Evolutionary conservation across 2,797 vertebrate species (phyloP).

Genomic region (Sebastolobus alascanus): DNA sequence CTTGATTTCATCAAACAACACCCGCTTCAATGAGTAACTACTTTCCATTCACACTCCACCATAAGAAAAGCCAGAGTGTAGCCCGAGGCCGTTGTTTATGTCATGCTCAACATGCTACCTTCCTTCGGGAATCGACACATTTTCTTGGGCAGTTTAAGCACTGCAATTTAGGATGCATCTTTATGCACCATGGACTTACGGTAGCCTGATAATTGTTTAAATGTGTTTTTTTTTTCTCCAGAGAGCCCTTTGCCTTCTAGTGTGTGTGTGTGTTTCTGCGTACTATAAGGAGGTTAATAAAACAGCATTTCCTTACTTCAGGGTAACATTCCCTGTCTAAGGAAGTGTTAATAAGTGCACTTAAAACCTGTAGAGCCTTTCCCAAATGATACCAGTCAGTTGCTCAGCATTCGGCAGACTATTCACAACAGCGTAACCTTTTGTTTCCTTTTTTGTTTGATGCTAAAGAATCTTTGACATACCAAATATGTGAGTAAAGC

Average conservation of each 20-base stretch:
- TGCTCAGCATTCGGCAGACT: constrained; percentile 22
- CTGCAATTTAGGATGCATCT: constrained; percentile 72
- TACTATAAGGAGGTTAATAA: constrained; percentile 53
- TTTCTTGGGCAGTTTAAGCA: constrained; percentile 62
- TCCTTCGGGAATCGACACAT: constrained; percentile 53
- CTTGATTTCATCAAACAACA: constrained; percentile 11
- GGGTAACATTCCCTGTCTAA: constrained; percentile 74
- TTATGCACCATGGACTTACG: constrained; percentile 63
- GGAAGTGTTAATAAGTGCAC: constrained; percentile 77
- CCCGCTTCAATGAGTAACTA: constrained; percentile 16
- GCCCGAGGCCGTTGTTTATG: constrained; percentile 67
- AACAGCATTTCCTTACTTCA: constrained; percentile 78
- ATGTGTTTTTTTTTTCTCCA: constrained; percentile 65
- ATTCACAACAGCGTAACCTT: constrained; percentile 33
- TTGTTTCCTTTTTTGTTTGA: constrained; percentile 23
- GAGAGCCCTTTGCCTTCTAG: constrained; percentile 45
- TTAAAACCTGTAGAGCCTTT: constrained; percentile 67
- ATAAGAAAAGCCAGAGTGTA: constrained; percentile 34
- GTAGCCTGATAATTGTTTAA: constrained; percentile 83
- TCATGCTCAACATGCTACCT: constrained; percentile 67
- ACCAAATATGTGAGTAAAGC: constrained; percentile 9
- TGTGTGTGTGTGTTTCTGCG: constrained; percentile 46
- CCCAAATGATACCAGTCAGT: constrained; percentile 48
- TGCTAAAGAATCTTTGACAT: not conserved
- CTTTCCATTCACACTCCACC: constrained; percentile 8